Evolutionary conservation across 2,888 invertebrate species (phyloP).

Genomic region (Amitus sp.): DNA sequence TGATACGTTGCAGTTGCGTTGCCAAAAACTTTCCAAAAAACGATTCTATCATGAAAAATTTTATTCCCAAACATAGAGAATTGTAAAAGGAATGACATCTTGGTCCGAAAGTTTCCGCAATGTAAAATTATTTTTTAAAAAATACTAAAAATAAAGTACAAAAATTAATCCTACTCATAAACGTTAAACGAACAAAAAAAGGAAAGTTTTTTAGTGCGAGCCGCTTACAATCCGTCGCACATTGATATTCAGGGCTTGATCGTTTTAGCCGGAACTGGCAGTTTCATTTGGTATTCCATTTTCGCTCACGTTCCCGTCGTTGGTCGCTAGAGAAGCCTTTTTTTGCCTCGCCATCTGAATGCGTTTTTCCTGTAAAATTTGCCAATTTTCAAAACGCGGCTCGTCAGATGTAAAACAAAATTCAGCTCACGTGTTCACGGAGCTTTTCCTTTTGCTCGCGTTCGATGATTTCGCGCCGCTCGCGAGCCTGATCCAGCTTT

Average conservation of each 20-base stretch:
- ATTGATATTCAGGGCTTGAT: background rate
- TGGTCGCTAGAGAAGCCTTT: conserved; percentile 77
- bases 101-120: conserved; percentile 17
- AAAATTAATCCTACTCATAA: conserved; percentile 7
- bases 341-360: conserved; percentile 92
- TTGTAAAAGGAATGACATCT: too few relatives aligned
- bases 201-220: too few relatives aligned
- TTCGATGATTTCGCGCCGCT: conserved; percentile 79
- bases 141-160: conserved; percentile 12
- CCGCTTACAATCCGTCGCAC: too few relatives aligned
- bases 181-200: too few relatives aligned
- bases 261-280: conserved; percentile 75
- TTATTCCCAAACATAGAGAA: background rate
- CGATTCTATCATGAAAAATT: background rate
- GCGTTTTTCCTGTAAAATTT: conserved; percentile 80
- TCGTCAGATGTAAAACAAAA: background rate
- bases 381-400: background rate
- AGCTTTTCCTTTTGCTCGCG: conserved; percentile 82
- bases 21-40: background rate
- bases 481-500: conserved; percentile 75
- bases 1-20: background rate
- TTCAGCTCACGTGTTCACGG: conserved; percentile 75
- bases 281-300: conserved; percentile 65
- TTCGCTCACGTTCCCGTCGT: conserved; percentile 62
- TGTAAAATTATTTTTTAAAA: conserved; percentile 17